A percentile compares a stretch with the other conserved stretches of the same genome.
phyloP scores from a whole-genome alignment of 2,888 invertebrate species.

The Globia sparganii region DNA sequence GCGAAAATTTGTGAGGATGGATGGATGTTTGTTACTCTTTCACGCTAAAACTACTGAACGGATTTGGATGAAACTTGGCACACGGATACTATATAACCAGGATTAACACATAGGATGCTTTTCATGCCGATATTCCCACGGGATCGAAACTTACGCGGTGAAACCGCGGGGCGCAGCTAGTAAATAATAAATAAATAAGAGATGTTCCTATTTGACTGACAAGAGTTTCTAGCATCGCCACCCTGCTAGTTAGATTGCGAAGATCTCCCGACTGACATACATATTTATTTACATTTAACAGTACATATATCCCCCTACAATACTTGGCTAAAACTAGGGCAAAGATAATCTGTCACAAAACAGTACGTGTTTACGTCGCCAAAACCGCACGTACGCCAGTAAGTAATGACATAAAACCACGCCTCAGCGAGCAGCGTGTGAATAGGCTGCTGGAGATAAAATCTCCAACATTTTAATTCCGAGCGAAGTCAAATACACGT shows the following conservation, averaged over 20 bases:
- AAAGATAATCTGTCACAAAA: not conserved
- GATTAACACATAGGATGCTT: too few relatives aligned
- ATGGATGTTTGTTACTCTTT: too few relatives aligned
- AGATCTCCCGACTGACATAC: not conserved
- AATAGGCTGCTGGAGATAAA: slow-evolving; percentile 36
- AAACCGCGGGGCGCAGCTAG: too few relatives aligned
- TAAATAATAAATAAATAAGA: too few relatives aligned
- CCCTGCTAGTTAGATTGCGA: not conserved
- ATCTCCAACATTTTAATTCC: slow-evolving; percentile 46
- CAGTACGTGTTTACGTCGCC: slow-evolving; percentile 10
- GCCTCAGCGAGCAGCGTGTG: slow-evolving; percentile 50
- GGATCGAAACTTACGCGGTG: too few relatives aligned
- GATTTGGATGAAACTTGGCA: too few relatives aligned
- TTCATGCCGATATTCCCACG: too few relatives aligned
- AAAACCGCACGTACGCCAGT: slow-evolving; percentile 25
- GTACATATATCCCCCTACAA: slow-evolving; percentile 1
- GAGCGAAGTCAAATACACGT: slow-evolving; percentile 27
- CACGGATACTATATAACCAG: too few relatives aligned
- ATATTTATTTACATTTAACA: not conserved
- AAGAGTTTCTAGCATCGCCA: not conserved
- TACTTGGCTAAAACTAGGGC: slow-evolving; percentile 7
- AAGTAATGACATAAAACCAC: slow-evolving; percentile 55
- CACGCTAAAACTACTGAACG: too few relatives aligned
- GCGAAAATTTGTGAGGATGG: too few relatives aligned
- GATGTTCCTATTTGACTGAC: not conserved